Percentiles rank a stretch among this genome's conserved stretches.
Conservation (phyloP, 37 sponge, comb jelly and placozoan genomes). For the Hormiphora californensis region DNA sequence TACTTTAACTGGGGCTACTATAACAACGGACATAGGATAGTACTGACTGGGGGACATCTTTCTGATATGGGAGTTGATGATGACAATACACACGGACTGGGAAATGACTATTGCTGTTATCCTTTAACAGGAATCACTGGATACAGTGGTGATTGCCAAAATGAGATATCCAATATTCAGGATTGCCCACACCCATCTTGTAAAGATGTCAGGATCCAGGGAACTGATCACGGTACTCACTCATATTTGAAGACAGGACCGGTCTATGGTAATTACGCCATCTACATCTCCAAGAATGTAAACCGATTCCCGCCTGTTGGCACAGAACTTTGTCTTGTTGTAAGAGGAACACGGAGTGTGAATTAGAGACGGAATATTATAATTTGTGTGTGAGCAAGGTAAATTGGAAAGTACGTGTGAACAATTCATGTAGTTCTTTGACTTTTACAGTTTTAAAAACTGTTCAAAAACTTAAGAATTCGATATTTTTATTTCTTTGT, state of each 20-base stretch:
- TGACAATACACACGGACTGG: constrained; percentile 7
- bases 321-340: too few relatives aligned
- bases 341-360: too few relatives aligned
- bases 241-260: neutral
- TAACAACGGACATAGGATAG: neutral
- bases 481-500: too few relatives aligned
- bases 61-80: neutral
- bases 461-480: too few relatives aligned
- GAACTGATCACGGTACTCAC: neutral
- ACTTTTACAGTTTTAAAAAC: too few relatives aligned
- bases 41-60: constrained; percentile 10
- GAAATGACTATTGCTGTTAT: too few relatives aligned
- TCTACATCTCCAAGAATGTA: constrained; percentile 10
- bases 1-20: neutral
- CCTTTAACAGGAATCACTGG: too few relatives aligned
- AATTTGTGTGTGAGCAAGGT: too few relatives aligned
- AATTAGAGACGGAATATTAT: too few relatives aligned
- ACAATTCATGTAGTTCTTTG: too few relatives aligned
- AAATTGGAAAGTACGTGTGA: too few relatives aligned
- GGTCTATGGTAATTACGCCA: constrained; percentile 12
- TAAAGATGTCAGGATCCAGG: neutral
- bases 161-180: constrained; percentile 8
- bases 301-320: too few relatives aligned
- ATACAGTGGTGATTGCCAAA: neutral
- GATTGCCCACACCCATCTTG: neutral